A percentile compares a stretch with the other conserved stretches of the same genome.
phyloP scores from a whole-genome alignment of 1,140 invertebrate species.

The Brachystomella parvula region DNA sequence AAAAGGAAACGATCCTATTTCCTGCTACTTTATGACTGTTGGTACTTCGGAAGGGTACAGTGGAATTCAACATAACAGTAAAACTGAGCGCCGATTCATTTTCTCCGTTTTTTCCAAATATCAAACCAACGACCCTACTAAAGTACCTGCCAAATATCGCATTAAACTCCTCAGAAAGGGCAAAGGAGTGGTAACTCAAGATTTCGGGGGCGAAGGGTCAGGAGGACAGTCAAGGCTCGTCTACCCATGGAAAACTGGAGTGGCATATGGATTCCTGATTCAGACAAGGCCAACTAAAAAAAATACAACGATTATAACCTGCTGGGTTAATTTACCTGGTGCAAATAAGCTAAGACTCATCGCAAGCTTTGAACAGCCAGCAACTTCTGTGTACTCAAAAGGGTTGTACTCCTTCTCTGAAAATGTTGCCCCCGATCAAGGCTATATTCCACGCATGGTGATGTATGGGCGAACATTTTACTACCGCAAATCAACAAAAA shows the following conservation, averaged over 20 bases:
- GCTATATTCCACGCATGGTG: background rate
- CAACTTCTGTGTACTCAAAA: background rate
- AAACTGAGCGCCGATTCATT: slow-evolving; percentile 15
- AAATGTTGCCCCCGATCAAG: slow-evolving; percentile 19
- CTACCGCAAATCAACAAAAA: background rate
- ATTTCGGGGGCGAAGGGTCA: slow-evolving; percentile 19
- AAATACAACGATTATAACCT: slow-evolving; percentile 5
- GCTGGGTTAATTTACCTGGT: slow-evolving; percentile 39
- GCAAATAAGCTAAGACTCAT: slow-evolving; percentile 16
- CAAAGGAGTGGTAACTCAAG: background rate
- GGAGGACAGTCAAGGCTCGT: background rate
- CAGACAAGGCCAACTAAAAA: background rate
- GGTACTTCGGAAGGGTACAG: slow-evolving; percentile 12
- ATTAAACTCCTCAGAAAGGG: slow-evolving; percentile 17
- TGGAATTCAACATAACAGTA: slow-evolving; percentile 1
- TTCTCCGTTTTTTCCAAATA: slow-evolving; percentile 4
- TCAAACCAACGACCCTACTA: slow-evolving; percentile 15
- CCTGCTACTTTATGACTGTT: background rate
- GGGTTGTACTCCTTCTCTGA: slow-evolving; percentile 16
- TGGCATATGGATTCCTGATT: slow-evolving; percentile 12
- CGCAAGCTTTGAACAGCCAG: slow-evolving; percentile 17
- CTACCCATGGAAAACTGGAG: slow-evolving; percentile 10
- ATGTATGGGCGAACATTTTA: slow-evolving; percentile 14
- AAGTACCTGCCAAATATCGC: slow-evolving; percentile 20
- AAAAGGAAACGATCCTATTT: background rate